phyloP scores from a whole-genome alignment of 2,888 invertebrate species.

The Linyphia triangularis region DNA sequence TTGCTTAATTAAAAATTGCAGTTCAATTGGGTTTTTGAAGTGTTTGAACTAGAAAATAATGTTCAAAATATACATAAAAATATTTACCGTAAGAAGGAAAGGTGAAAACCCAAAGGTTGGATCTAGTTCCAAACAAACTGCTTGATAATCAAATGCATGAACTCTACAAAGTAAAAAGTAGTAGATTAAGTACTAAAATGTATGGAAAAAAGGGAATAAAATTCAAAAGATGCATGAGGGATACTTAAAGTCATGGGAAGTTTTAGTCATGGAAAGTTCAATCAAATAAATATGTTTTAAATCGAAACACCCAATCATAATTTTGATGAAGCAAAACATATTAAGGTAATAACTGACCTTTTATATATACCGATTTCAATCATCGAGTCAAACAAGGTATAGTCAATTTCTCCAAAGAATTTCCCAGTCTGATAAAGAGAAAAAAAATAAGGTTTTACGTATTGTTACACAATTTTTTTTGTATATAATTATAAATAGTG shows the following conservation, averaged over 20 bases:
- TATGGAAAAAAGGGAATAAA: no score
- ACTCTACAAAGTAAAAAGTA: slow-evolving; percentile 83
- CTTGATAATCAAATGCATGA: slow-evolving; percentile 92
- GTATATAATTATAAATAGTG: no score
- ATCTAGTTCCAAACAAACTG: slow-evolving; percentile 86
- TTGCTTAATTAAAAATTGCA: no score
- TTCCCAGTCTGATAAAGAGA: slow-evolving; percentile 82
- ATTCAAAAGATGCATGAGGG: no score
- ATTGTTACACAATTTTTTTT: neutral
- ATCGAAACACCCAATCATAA: neutral
- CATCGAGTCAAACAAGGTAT: slow-evolving; percentile 93
- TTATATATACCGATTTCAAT: slow-evolving; percentile 94
- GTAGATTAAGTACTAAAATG: no score
- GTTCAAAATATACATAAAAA: no score
- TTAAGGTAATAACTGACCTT: slow-evolving; percentile 74
- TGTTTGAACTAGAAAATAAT: no score
- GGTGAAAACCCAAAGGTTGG: slow-evolving; percentile 74
- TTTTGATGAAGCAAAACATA: neutral
- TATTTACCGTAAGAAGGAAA: slow-evolving; percentile 75
- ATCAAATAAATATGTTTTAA: no score
- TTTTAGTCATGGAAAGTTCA: no score
- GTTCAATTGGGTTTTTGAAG: no score
- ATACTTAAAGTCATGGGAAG: no score
- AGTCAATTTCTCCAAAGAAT: slow-evolving; percentile 96
- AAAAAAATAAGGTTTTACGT: neutral